Evolutionary conservation across 2,113 vertebrate species (phyloP).

Genomic region (Panurus biarmicus): DNA sequence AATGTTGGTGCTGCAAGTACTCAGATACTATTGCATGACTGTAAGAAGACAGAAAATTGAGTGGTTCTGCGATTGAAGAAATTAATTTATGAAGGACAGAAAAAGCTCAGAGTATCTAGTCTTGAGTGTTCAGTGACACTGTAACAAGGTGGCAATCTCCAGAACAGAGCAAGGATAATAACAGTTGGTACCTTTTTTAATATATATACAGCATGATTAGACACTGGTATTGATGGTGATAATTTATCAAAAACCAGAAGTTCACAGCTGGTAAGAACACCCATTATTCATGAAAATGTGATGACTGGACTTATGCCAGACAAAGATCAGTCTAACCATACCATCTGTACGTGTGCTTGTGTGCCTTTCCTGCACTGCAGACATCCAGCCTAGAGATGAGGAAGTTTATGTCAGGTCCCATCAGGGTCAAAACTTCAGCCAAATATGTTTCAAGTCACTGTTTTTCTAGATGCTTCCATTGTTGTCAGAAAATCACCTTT

Average conservation of each 20-base stretch:
- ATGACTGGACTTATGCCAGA: background rate
- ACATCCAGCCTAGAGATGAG: background rate
- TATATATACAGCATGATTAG: background rate
- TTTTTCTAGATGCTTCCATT: background rate
- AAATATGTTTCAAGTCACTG: background rate
- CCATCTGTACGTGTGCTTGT: background rate
- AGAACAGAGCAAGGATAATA: background rate
- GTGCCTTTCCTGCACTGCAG: background rate
- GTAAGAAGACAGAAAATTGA: background rate
- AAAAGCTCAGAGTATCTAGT: background rate
- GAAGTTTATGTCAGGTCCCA: background rate
- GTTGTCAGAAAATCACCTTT: background rate
- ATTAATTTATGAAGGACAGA: background rate
- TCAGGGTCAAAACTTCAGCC: background rate
- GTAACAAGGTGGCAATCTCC: background rate
- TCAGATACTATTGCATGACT: background rate
- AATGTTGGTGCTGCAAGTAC: background rate
- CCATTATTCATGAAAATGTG: background rate
- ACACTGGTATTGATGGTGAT: background rate
- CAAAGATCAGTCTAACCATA: background rate
- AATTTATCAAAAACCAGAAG: background rate
- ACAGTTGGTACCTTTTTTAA: background rate
- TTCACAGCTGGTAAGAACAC: background rate
- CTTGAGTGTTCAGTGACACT: background rate
- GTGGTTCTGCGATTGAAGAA: background rate